These are phyloP conservation scores for Nicator chloris DNA, from an alignment of 2,113 vertebrate species.

Conservation along the genomic window DNA sequence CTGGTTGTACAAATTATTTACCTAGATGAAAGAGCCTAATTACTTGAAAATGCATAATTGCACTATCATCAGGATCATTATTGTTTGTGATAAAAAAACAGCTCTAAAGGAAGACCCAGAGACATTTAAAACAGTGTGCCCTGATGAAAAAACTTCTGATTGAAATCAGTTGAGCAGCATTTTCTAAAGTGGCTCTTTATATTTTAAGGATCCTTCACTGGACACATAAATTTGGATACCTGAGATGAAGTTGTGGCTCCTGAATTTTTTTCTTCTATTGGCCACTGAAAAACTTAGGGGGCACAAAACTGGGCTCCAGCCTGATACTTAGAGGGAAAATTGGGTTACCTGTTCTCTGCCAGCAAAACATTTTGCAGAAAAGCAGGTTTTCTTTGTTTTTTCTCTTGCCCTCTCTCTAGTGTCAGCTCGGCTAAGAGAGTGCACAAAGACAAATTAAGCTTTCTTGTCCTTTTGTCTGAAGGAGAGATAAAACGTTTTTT, in stretches of 20 bases:
- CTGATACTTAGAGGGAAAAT: not conserved
- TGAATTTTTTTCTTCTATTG: not conserved
- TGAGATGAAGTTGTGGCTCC: not conserved
- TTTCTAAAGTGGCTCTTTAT: not conserved
- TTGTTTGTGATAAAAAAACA: not conserved
- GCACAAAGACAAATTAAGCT: not conserved
- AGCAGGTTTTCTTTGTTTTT: not conserved
- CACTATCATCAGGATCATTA: not conserved
- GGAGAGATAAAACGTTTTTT: not conserved
- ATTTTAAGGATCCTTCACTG: not conserved
- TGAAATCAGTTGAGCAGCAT: fast-evolving
- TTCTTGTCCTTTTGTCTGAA: slow-evolving; percentile 7
- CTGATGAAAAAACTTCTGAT: not conserved
- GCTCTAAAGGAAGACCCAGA: not conserved
- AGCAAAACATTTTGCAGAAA: not conserved
- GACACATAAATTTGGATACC: not conserved
- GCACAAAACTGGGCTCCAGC: not conserved
- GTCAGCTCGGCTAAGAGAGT: not conserved
- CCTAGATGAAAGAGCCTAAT: slow-evolving; percentile 18
- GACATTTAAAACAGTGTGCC: not conserved
- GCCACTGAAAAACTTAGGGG: not conserved
- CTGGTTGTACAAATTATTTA: not conserved
- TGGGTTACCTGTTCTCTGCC: not conserved
- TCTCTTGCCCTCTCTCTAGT: not conserved
- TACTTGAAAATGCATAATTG: not conserved